These are phyloP conservation scores for Temnothorax rugatulus DNA, from an alignment of 2,888 invertebrate genomes.

Conservation along the genomic window DNA sequence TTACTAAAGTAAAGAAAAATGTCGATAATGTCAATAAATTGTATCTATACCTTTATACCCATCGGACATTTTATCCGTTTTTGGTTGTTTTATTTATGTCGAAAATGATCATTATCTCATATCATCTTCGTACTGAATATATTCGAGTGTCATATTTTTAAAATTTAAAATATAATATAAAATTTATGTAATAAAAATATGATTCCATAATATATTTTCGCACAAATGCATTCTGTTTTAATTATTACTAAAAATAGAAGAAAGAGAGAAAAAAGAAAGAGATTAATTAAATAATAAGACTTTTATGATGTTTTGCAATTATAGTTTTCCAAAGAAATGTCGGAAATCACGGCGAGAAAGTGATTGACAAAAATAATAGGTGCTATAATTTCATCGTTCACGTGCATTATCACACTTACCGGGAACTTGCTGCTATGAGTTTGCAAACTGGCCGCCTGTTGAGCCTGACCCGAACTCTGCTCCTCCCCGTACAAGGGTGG, in stretches of 20 bases:
- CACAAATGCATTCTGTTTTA: neutral
- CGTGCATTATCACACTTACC: conserved; percentile 87
- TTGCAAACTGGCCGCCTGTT: conserved; percentile 87
- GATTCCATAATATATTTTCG: neutral
- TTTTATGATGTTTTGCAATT: neutral
- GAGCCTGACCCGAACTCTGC: conserved; percentile 86
- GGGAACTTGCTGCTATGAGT: conserved; percentile 94
- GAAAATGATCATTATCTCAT: neutral
- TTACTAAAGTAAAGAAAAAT: neutral
- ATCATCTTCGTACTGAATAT: neutral
- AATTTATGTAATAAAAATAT: conserved; percentile 10
- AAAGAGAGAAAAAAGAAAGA: neutral
- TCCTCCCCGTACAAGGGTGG: conserved; percentile 85
- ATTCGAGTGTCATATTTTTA: neutral
- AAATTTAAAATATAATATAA: neutral
- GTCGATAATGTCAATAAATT: neutral
- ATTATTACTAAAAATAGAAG: neutral
- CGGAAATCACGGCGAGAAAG: neutral
- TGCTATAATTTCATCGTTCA: conserved; percentile 63
- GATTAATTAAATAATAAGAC: neutral
- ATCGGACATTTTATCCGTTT: neutral
- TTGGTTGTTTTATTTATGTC: conserved; percentile 12
- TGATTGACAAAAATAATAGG: conserved; percentile 8
- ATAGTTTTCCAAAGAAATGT: neutral
- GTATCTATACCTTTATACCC: neutral